Base-by-base conservation (phyloP, 2,888 invertebrate species). In the Baccha elongata region DNA sequence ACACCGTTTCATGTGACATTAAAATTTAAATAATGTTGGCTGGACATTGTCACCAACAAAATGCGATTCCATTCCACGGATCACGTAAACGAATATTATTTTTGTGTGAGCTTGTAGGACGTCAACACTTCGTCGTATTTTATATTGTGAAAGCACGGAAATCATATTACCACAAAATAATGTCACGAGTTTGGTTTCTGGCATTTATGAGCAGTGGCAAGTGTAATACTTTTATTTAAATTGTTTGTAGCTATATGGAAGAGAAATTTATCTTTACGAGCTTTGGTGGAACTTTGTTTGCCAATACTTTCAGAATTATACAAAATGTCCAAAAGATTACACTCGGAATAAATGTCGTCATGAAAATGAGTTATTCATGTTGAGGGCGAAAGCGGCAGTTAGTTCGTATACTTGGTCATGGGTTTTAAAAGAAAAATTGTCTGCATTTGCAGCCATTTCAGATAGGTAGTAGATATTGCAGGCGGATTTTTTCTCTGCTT, bases 101-200 rank as follows among this genome's bases (percentile, higher is more conserved):
- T 67, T 52, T 53, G 35, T 19, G 13, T 32, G n/a, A 32, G 32
- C 42, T 29, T 10, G 52, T 42, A 21, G 13, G 52, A 67, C 32
- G 13, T 53, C 67, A 52, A 29, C 50, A 55, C 53, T 53, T 42
- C 21, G 52, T 44, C 11, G 13, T 17, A 32, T 68, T 68, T 68
- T 17, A n/a, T n/a, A n/a, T n/a, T n/a, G n/a, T n/a, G n/a, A n/a
- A n/a, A 15, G 8, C 8, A 53, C 21, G n/a, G 11, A 68, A 68
- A 68, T 68, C 44, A 53, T 35, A 32, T 29, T 67, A 65, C 52
- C 42, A 29, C 52, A 67, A 53, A 32, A 68, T 68, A 50, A 52
- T 67, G 52, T 67, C 65, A 67, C 52, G 42, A 29, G 19, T 42
- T 50, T 37, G n/a, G n/a, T n/a, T 29, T 10, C n/a, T 19, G 40